Evolutionary conservation across 2,797 vertebrate species (phyloP).

Genomic region (Oceanodroma leucorhoa): DNA sequence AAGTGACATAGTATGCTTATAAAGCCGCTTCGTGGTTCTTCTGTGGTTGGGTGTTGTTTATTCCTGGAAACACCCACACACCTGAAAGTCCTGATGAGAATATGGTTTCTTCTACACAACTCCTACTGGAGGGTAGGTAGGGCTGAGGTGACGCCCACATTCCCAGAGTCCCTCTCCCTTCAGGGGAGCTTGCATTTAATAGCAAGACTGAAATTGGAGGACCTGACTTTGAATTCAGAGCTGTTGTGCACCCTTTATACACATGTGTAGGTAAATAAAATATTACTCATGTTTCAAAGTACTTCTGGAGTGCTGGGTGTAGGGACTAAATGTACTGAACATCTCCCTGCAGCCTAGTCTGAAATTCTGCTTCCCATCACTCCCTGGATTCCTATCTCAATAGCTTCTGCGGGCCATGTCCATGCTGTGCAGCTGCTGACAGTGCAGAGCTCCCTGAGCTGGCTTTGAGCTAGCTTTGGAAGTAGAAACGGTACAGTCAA

Average conservation of each 20-base stretch:
- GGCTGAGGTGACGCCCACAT: background rate
- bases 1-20: background rate
- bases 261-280: background rate
- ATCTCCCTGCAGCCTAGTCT: background rate
- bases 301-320: background rate
- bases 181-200: background rate
- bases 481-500: background rate
- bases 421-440: background rate
- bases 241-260: background rate
- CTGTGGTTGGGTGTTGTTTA: slow-evolving; percentile 42
- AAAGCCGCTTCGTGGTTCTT: slow-evolving; percentile 26
- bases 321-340: background rate
- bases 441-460: background rate
- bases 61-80: slow-evolving; percentile 58
- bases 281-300: background rate
- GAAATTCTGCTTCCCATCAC: background rate
- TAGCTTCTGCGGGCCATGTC: background rate
- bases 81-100: slow-evolving; percentile 51
- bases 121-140: background rate
- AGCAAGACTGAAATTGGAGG: background rate
- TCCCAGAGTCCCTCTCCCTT: background rate
- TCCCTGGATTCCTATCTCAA: background rate
- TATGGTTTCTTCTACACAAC: background rate
- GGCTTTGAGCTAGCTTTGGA: background rate
- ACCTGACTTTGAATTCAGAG: background rate